A percentile compares a stretch with the other conserved stretches of the same genome.
Evolutionary conservation across 1,140 invertebrate genomes (phyloP).

Genomic region (Lepidostoma basale): DNA sequence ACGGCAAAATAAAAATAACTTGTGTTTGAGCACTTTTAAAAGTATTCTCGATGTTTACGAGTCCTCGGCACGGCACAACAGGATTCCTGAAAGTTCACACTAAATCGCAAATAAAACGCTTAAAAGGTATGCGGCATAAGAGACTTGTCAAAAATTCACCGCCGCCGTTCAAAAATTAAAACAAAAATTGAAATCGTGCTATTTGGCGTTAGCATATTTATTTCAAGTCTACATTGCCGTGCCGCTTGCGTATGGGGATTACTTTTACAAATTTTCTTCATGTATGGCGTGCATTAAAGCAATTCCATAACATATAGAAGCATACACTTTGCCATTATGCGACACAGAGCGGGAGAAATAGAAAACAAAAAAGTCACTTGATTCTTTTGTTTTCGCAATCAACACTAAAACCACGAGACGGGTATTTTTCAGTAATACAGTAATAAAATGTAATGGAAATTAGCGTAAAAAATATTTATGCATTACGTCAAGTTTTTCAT

Average conservation of each 20-base stretch:
- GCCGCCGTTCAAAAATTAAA: too few species aligned
- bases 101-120: too few species aligned
- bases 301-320: conserved; percentile 30
- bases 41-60: conserved; percentile 40
- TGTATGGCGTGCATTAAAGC: conserved; percentile 24
- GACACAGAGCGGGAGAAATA: conserved; percentile 23
- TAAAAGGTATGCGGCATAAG: too few species aligned
- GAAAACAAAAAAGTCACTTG: conserved; percentile 15
- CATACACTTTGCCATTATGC: conserved; percentile 27
- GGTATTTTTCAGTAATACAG: background rate
- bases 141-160: too few species aligned
- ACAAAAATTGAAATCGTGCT: too few species aligned
- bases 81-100: conserved; percentile 11
- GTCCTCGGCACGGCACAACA: conserved; percentile 28
- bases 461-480: too few species aligned
- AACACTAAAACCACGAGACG: background rate
- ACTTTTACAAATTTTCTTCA: too few species aligned
- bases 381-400: conserved; percentile 27
- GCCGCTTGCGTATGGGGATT: too few species aligned
- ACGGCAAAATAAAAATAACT: conserved; percentile 34
- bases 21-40: conserved; percentile 42
- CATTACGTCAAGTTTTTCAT: too few species aligned
- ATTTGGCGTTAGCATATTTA: too few species aligned
- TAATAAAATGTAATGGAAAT: too few species aligned
- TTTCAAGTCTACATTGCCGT: too few species aligned